Base-by-base conservation (phyloP, 2,113 vertebrate genomes). In the Arvicanthis niloticus region DNA sequence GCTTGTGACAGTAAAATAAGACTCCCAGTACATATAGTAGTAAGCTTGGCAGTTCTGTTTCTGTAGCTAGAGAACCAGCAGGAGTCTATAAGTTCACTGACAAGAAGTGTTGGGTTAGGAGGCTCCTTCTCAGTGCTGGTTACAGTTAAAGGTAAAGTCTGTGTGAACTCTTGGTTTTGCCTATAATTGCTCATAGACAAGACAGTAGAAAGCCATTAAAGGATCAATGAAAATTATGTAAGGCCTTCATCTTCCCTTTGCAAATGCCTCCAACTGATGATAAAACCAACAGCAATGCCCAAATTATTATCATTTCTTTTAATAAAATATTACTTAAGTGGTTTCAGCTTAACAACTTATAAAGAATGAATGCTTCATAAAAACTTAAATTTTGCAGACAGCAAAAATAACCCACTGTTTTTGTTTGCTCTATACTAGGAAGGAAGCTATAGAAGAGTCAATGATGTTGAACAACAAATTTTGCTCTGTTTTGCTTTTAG, bases 31-130 rank as follows among this genome's bases (percentile, higher is more conserved):
- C 22, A 91, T 67, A 87, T 40, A 60, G 58, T 37, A 68, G 58
- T n/a, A 13, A 58, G 29, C 34, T 94, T 73, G 65, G 0, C 89
- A 87, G 89, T 65, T 62, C 60, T 82, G 12, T 48, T 75, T 89
- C 19, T 87, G 37, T 92, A 42, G 10, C 56, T 96, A 48, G 42
- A 84, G 10, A 97, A 26, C 34, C 48, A 96, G 73, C 31, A 77
- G 60, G 60, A 87, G 12, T 34, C 68, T 96, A 72, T 7, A 89
- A 89, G 58, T n/a, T 82, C 42, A 56, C 73, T 62, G 51, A 91
- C 48, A 91, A 93, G 58, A 84, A 48, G 21, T 15, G 68, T 42
- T 26, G 45, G 77, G 48, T 90, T 67, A 76, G 58, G 26, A 97
- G 37, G 53, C 73, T 84, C 45, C 75, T 85, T 95, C 58, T 82